A percentile compares a stretch with the other conserved stretches of the same genome.
These are phyloP conservation scores for Strigamia maritima DNA, from an alignment of 2,888 invertebrate genomes.

Conservation along the genomic window DNA sequence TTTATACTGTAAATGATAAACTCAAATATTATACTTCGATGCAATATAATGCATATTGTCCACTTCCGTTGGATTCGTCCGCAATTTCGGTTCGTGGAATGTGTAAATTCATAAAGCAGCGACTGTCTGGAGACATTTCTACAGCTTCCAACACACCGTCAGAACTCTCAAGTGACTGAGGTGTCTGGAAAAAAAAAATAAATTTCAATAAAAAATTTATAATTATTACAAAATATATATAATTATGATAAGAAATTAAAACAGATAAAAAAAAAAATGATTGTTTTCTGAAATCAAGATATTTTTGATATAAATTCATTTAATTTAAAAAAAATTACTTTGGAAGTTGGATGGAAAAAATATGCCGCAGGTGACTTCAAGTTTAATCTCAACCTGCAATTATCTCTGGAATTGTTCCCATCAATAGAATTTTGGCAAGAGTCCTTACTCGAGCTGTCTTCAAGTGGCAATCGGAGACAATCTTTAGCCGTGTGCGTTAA, in stretches of 20 bases:
- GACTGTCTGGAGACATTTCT: conserved; percentile 45
- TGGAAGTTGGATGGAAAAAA: conserved; percentile 1
- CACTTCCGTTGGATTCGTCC: conserved; percentile 46
- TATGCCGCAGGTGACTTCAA: conserved; percentile 21
- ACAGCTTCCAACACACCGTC: conserved; percentile 42
- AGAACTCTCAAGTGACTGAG: background rate
- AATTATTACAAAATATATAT: no score
- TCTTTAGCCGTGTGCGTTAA: background rate
- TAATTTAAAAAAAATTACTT: background rate
- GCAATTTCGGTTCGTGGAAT: conserved; percentile 50
- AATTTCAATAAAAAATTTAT: background rate
- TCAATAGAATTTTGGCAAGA: background rate
- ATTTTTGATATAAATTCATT: background rate
- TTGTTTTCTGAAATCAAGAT: background rate
- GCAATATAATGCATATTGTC: conserved; percentile 50
- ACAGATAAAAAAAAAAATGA: background rate
- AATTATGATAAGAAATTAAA: background rate
- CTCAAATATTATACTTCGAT: conserved; percentile 47
- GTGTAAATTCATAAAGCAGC: conserved; percentile 48
- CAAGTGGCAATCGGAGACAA: conserved; percentile 22
- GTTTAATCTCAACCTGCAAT: conserved; percentile 14
- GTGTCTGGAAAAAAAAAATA: background rate
- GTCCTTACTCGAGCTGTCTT: background rate
- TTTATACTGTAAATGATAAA: background rate
- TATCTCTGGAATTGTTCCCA: background rate